Base-by-base conservation (phyloP, 1,140 invertebrate species). In the Drosophila burlai region DNA sequence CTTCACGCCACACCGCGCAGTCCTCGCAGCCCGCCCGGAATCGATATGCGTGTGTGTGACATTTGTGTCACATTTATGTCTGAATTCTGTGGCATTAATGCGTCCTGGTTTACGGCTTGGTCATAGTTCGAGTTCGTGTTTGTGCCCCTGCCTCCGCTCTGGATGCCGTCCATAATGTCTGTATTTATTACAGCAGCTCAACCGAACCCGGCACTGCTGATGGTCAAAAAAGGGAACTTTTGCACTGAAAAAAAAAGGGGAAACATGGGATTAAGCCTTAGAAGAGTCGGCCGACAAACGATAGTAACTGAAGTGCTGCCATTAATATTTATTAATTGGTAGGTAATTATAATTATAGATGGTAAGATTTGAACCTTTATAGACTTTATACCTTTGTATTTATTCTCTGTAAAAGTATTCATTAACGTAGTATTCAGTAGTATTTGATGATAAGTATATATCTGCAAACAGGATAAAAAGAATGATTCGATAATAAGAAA, bases 21-120 rank as follows among this genome's bases (percentile, higher is more conserved):
- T 21, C 34, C 34, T 5, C 29, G 38, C 6, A 4, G 26, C n/a
- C 18, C 11, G n/a, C 5, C 24, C n/a, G 64, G 68, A 83, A 87
- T 86, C 83, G 80, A 86, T 87, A 86, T 76, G 76, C 81, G 76
- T 68, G 66, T 72, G 65, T 83, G 71, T 86, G 80, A 86, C 83
- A 86, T 82, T 86, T 86, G 83, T 86, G 83, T 86, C 83, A 86
- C 83, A 87, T 86, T 87, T 86, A 85, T 86, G 83, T 86, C 83
- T 60, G 80, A 83, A 76, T 68, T 83, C 38, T 69, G 83, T 69
- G 80, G 83, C 71, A 85, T 87, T 83, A 87, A 87, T 87, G 83
- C 79, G 71, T 49, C 69, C 71, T 68, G 71, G 66, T 73, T 86
- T 87, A 86, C 76, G 69, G 82, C 78, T 21, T 52, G 67, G 71